Conservation (phyloP, 2,888 invertebrate genomes). For the Parnassius orleans region DNA sequence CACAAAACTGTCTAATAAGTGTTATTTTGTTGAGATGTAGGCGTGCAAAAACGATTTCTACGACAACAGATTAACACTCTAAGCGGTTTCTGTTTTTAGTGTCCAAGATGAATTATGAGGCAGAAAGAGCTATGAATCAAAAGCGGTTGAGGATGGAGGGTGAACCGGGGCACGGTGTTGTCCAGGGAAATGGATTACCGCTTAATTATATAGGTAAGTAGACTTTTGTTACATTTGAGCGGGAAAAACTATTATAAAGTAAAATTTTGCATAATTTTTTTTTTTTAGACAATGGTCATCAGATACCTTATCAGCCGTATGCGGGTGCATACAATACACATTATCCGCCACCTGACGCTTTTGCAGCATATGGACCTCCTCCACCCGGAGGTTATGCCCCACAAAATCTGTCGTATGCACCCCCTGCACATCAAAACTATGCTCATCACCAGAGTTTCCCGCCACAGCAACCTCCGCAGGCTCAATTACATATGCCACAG, state of each 20-base stretch:
- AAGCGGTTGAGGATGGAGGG: constrained; percentile 79
- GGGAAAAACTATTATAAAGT: constrained; percentile 32
- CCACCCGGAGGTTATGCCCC: constrained; percentile 74
- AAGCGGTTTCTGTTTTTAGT: constrained; percentile 68
- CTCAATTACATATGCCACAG: constrained; percentile 72
- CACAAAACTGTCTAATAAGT: constrained; percentile 56
- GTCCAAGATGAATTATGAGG: constrained; percentile 79
- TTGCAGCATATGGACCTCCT: constrained; percentile 73
- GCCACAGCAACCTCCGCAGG: constrained; percentile 67
- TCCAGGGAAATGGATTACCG: constrained; percentile 77
- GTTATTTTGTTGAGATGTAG: constrained; percentile 46
- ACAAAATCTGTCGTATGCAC: constrained; percentile 74
- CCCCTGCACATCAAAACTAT: constrained; percentile 77
- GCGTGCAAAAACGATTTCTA: constrained; percentile 44
- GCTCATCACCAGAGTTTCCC: constrained; percentile 75
- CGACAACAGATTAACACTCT: constrained; percentile 43
- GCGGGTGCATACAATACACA: constrained; percentile 77
- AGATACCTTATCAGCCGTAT: constrained; percentile 76
- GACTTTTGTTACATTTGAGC: constrained; percentile 32
- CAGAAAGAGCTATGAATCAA: constrained; percentile 78
- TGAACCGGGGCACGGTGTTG: constrained; percentile 76
- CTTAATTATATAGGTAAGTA: constrained; percentile 75
- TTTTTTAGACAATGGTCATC: constrained; percentile 76
- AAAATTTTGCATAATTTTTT: constrained; percentile 23
- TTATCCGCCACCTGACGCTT: constrained; percentile 75